Evolutionary conservation across 2,113 vertebrate genomes (phyloP).

Genomic region (Macquaria ambigua): DNA sequence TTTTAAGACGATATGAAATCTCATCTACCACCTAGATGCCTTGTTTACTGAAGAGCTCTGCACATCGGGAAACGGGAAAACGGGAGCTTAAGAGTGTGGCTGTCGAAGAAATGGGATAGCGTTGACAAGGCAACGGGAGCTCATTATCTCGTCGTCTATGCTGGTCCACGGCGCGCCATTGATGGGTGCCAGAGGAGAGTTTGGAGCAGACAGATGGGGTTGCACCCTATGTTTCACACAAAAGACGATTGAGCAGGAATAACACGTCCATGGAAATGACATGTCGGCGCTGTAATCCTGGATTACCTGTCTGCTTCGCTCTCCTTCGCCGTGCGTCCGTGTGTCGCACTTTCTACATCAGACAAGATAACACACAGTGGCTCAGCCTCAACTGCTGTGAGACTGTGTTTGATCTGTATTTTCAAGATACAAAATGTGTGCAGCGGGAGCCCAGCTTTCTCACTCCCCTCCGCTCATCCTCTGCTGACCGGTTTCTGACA

Average conservation of each 20-base stretch:
- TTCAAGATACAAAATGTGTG: conserved; percentile 32
- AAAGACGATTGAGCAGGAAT: conserved; percentile 43
- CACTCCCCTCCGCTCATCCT: not conserved
- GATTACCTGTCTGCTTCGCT: conserved; percentile 75
- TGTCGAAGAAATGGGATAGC: conserved; percentile 17
- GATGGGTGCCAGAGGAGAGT: conserved; percentile 69
- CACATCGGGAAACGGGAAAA: conserved; percentile 45
- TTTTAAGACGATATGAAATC: conserved; percentile 65
- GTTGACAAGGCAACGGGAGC: conserved; percentile 82
- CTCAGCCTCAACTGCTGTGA: conserved; percentile 31
- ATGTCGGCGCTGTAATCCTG: conserved; percentile 75
- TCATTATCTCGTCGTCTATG: conserved; percentile 81
- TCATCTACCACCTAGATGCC: conserved; percentile 43
- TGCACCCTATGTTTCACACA: conserved; percentile 49
- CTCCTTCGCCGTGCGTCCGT: conserved; percentile 12
- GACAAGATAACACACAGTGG: conserved; percentile 54
- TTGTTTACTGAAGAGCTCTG: conserved; percentile 69
- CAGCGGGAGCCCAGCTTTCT: not conserved
- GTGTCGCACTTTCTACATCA: conserved; percentile 41
- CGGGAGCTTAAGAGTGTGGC: conserved; percentile 43
- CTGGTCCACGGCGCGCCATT: conserved; percentile 68
- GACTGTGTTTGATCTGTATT: conserved; percentile 50
- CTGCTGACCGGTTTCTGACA: conserved; percentile 21
- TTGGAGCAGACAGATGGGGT: conserved; percentile 67
- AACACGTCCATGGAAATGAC: conserved; percentile 66